These are phyloP conservation scores for Drosophila pallidifrons DNA, from an alignment of 1,140 invertebrate species.

Conservation along the genomic window DNA sequence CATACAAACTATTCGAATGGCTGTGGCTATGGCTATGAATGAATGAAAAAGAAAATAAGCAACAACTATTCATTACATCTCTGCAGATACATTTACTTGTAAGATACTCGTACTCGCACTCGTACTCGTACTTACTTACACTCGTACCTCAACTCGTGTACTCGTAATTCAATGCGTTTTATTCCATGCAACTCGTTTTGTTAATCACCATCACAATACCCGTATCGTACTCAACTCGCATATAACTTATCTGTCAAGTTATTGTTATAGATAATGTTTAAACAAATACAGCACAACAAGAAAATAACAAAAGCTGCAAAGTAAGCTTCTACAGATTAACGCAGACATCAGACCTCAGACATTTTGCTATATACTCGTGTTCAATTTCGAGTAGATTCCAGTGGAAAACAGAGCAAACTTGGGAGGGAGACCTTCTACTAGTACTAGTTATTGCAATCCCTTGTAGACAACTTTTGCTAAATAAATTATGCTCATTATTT, in stretches of 20 bases:
- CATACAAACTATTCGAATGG: not conserved
- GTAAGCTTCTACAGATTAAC: conserved; percentile 1
- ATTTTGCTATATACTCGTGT: not conserved
- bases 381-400: not conserved
- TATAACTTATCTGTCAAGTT: conserved; percentile 8
- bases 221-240: not conserved
- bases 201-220: conserved; percentile 3
- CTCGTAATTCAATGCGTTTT: conserved; percentile 6
- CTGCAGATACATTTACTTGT: conserved; percentile 19
- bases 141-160: not conserved
- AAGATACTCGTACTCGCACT: not conserved
- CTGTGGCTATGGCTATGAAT: conserved; percentile 82
- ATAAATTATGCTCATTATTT: conserved; percentile 8
- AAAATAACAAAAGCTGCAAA: not conserved
- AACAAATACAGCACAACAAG: not conserved
- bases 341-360: not conserved
- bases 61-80: conserved; percentile 19
- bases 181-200: conserved; percentile 6
- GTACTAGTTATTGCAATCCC: not conserved
- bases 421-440: not conserved
- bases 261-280: conserved; percentile 6
- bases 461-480: not conserved
- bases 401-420: not conserved
- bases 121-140: not conserved
- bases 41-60: conserved; percentile 45